A percentile compares a stretch with the other conserved stretches of the same genome.
These are phyloP conservation scores for Margaritifera margaritifera DNA, from an alignment of 2,888 invertebrate species.

Conservation along the genomic window DNA sequence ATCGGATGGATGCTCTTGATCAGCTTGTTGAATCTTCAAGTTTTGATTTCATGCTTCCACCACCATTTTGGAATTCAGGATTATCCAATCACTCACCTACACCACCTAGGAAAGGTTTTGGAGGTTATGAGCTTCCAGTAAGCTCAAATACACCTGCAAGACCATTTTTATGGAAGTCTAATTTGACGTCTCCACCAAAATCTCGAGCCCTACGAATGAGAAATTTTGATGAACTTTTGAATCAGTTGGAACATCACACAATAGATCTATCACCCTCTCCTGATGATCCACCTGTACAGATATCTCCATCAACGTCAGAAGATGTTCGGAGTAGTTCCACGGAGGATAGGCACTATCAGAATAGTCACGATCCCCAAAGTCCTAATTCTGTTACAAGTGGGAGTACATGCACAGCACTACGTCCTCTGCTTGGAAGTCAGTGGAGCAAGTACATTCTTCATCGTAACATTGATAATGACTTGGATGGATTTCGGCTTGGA, in stretches of 20 bases:
- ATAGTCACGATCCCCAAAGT: constrained; percentile 51
- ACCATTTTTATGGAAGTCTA: constrained; percentile 56
- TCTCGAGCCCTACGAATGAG: constrained; percentile 57
- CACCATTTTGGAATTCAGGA: constrained; percentile 54
- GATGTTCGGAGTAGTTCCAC: constrained; percentile 61
- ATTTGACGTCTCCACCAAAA: constrained; percentile 60
- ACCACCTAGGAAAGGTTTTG: constrained; percentile 38
- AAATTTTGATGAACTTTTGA: constrained; percentile 58
- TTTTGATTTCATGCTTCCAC: constrained; percentile 63
- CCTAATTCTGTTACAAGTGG: constrained; percentile 59
- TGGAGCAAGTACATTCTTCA: constrained; percentile 60
- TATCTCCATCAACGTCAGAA: constrained; percentile 63
- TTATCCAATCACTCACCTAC: constrained; percentile 46
- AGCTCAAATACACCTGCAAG: constrained; percentile 31
- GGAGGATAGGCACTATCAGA: constrained; percentile 47
- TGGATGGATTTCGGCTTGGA: constrained; percentile 28
- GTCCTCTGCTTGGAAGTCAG: constrained; percentile 57
- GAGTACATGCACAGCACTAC: constrained; percentile 50
- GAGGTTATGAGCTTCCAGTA: constrained; percentile 42
- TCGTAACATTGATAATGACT: constrained; percentile 42
- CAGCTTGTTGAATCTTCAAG: constrained; percentile 60
- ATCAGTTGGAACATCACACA: constrained; percentile 57
- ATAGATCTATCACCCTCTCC: constrained; percentile 66
- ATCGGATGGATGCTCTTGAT: constrained; percentile 52
- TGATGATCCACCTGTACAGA: constrained; percentile 59